phyloP scores from a whole-genome alignment of 2,113 vertebrate genomes.

The Willisornis vidua region DNA sequence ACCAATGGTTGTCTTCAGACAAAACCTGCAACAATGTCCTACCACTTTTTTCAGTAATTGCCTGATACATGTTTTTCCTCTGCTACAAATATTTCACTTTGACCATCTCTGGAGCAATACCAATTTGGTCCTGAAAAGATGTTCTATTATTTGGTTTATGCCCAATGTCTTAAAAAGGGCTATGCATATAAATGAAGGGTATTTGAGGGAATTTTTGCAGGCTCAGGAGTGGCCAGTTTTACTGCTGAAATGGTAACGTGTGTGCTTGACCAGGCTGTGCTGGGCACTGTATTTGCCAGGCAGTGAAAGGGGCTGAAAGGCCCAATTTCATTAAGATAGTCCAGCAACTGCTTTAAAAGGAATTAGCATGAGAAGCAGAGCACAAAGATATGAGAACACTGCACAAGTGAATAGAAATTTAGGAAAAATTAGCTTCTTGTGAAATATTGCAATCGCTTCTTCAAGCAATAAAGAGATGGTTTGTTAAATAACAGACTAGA shows the following conservation, averaged over 20 bases:
- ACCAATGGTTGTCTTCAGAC: background rate
- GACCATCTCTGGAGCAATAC: background rate
- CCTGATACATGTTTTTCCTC: background rate
- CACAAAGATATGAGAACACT: constrained; percentile 21
- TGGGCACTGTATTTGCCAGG: background rate
- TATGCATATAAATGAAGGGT: background rate
- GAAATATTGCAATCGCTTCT: constrained; percentile 58
- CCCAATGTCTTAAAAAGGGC: background rate
- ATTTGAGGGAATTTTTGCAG: background rate
- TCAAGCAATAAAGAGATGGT: constrained; percentile 57
- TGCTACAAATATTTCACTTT: background rate
- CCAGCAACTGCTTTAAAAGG: constrained; percentile 12
- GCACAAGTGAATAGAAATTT: constrained; percentile 28
- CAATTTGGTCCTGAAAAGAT: background rate
- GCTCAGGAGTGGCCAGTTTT: background rate
- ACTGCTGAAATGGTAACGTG: background rate
- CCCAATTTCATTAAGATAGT: constrained; percentile 45
- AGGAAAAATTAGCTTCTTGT: constrained; percentile 53
- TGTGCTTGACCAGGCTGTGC: background rate
- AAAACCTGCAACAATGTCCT: background rate
- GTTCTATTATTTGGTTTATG: background rate
- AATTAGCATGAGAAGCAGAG: constrained; percentile 56
- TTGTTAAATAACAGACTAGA: constrained; percentile 67
- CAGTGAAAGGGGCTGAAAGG: background rate
- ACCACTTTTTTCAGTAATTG: background rate